Conservation (phyloP, 2,888 invertebrate genomes). For the Lepetodrilus schrolli region DNA sequence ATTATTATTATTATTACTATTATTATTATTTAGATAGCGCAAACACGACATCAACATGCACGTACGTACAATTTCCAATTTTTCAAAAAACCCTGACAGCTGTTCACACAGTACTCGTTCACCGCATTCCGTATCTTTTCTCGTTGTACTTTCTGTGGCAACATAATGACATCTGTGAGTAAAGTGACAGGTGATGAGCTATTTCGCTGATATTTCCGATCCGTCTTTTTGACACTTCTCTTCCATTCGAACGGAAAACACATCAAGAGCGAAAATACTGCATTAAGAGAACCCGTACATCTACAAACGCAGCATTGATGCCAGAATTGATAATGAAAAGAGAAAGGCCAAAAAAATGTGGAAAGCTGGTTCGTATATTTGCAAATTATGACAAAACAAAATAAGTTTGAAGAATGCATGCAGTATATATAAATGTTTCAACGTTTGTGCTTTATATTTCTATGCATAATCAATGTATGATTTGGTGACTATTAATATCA, state of each 20-base stretch:
- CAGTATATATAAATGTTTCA: no score
- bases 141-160: neutral
- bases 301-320: conserved; percentile 6
- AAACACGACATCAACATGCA: no score
- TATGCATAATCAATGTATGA: no score
- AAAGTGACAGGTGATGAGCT: neutral
- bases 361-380: no score
- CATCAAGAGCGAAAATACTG: neutral
- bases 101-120: neutral
- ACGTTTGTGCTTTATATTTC: no score
- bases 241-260: neutral
- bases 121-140: neutral
- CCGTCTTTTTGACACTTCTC: neutral
- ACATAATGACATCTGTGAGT: neutral
- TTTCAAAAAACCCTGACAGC: no score
- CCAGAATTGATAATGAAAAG: conserved; percentile 1
- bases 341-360: neutral
- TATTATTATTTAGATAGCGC: no score
- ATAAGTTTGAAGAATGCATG: no score
- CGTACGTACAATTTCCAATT: no score
- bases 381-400: no score
- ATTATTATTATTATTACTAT: no score
- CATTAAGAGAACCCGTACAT: conserved; percentile 14
- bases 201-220: neutral
- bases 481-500: no score